Evolutionary conservation across 2,888 invertebrate species (phyloP).

Genomic region (Exocentrus adspersus): DNA sequence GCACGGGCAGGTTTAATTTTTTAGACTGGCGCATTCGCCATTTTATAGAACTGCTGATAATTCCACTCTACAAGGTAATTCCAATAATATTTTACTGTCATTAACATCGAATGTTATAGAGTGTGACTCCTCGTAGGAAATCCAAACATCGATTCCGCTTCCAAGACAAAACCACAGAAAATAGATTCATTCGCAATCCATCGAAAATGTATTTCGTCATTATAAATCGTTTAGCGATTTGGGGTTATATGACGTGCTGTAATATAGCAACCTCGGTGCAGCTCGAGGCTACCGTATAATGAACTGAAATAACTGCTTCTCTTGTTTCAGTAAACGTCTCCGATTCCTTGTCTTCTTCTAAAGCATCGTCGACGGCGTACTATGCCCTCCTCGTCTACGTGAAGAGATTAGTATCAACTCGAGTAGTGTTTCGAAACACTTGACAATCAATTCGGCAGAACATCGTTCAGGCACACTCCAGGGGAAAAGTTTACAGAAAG

Average conservation of each 20-base stretch:
- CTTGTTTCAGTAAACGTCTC: conserved; percentile 34
- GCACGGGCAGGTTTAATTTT: too few relatives aligned
- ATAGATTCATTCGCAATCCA: conserved; percentile 28
- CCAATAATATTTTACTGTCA: not conserved
- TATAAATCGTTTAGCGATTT: conserved; percentile 61
- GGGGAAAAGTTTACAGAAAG: conserved; percentile 33
- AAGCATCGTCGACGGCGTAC: conserved; percentile 8
- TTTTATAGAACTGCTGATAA: too few relatives aligned
- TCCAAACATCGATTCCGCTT: conserved; percentile 1
- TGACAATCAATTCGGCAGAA: conserved; percentile 47
- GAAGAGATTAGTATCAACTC: conserved; percentile 20
- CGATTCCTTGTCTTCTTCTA: conserved; percentile 22
- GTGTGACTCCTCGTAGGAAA: not conserved
- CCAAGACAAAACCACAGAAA: conserved; percentile 12
- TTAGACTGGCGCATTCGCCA: too few relatives aligned
- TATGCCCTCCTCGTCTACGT: conserved; percentile 22
- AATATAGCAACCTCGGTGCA: conserved; percentile 34
- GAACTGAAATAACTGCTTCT: conserved; percentile 46
- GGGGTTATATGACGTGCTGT: conserved; percentile 50
- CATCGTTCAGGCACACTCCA: conserved; percentile 39
- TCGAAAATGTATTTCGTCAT: conserved; percentile 58
- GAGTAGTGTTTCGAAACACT: conserved; percentile 47
- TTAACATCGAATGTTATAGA: not conserved
- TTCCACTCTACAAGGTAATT: too few relatives aligned
- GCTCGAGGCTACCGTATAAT: conserved; percentile 47